Conservation (phyloP, 2,888 invertebrate species). For the Alloscopus bannaensis region DNA sequence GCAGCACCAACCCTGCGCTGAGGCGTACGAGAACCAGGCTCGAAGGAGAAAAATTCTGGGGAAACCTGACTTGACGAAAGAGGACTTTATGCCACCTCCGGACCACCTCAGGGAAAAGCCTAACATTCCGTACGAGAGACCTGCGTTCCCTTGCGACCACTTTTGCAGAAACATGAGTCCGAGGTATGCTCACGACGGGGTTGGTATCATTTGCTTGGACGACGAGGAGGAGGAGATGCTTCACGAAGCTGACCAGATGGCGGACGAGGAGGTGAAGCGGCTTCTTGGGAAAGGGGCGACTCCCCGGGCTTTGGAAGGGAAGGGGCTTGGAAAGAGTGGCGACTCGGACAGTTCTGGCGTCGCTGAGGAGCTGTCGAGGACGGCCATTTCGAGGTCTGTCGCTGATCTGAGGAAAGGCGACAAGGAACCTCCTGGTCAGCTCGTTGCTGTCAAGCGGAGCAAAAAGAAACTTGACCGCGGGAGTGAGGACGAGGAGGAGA, state of each 20-base stretch:
- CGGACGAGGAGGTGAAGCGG: constrained; percentile 20
- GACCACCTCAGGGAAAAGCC: constrained; percentile 14
- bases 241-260: constrained; percentile 7
- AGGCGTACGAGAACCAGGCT: constrained; percentile 18
- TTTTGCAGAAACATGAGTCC: not conserved
- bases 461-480: too few relatives aligned
- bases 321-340: constrained; percentile 4
- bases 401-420: not conserved
- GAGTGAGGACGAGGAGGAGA: too few relatives aligned
- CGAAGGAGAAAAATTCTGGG: constrained; percentile 39
- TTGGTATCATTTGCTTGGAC: not conserved
- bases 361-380: not conserved
- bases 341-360: too few relatives aligned
- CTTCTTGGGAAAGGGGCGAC: not conserved
- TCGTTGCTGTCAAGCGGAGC: too few relatives aligned
- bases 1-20: not conserved
- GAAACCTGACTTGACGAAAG: not conserved
- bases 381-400: not conserved
- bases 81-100: constrained; percentile 22
- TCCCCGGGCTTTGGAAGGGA: not conserved
- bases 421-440: too few relatives aligned
- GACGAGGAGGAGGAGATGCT: not conserved
- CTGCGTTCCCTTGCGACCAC: constrained; percentile 14
- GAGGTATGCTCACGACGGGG: too few relatives aligned
- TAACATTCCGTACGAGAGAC: constrained; percentile 1